phyloP scores from a whole-genome alignment of 2,113 vertebrate genomes.

The Falco punctatus region DNA sequence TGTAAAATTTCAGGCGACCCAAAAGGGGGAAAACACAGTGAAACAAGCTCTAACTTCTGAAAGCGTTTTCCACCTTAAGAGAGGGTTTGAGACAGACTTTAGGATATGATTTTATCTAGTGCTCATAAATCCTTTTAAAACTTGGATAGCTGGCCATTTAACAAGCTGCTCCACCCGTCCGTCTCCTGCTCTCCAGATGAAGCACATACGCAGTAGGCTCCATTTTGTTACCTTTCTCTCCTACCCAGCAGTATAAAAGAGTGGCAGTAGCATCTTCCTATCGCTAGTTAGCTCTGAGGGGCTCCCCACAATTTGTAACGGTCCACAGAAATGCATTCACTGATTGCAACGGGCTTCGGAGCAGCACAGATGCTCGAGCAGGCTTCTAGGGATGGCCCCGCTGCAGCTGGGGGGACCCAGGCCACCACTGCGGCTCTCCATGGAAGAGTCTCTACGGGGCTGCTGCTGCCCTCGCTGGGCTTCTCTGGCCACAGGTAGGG shows the following conservation, averaged over 20 bases:
- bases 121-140: slow-evolving; percentile 5
- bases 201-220: background rate
- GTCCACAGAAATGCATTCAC: background rate
- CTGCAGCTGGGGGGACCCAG: background rate
- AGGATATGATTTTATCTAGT: background rate
- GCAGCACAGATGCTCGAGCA: background rate
- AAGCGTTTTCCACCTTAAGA: background rate
- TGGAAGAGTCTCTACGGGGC: rapidly evolving
- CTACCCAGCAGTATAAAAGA: background rate
- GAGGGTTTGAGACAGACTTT: background rate
- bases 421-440: background rate
- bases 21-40: background rate
- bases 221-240: background rate
- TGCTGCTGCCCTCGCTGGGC: background rate
- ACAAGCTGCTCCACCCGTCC: slow-evolving; percentile 34
- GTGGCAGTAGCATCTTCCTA: background rate
- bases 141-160: background rate
- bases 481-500: rapidly evolving
- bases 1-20: background rate
- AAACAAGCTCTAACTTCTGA: background rate
- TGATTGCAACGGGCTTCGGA: background rate
- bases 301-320: background rate
- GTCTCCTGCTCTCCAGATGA: slow-evolving; percentile 15
- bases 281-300: background rate
- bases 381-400: background rate